These are phyloP conservation scores for Semicossyphus pulcher DNA, from an alignment of 2,113 vertebrate genomes.

Conservation along the genomic window DNA sequence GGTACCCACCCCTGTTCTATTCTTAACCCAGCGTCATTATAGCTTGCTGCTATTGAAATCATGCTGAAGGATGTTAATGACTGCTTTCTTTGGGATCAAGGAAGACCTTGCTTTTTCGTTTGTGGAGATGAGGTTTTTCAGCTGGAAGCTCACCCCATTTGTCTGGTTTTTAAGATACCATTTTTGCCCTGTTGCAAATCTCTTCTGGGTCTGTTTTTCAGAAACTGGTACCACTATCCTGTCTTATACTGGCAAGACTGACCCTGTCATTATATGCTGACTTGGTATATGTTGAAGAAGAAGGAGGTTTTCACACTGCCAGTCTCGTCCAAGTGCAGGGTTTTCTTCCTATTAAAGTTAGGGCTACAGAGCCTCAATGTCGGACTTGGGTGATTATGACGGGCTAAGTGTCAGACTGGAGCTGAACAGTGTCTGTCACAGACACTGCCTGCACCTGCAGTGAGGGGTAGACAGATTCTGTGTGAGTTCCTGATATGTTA, in stretches of 20 bases:
- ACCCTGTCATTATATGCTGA: not conserved
- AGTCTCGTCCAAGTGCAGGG: not conserved
- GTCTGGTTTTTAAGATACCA: not conserved
- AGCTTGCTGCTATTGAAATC: not conserved
- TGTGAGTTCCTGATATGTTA: not conserved
- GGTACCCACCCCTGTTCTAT: not conserved
- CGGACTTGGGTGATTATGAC: not conserved
- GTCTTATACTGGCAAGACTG: not conserved
- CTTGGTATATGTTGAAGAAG: not conserved
- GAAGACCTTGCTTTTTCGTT: not conserved
- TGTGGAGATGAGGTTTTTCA: too few relatives aligned
- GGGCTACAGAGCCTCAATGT: not conserved
- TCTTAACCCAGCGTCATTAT: not conserved
- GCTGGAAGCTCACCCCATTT: too few relatives aligned
- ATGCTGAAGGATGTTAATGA: not conserved
- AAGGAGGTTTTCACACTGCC: not conserved
- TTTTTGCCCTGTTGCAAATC: not conserved
- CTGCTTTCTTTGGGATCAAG: not conserved
- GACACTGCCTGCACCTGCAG: not conserved
- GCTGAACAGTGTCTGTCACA: not conserved
- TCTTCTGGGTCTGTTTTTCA: not conserved
- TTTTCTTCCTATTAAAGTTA: not conserved
- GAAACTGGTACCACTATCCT: not conserved
- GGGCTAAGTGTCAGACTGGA: conserved; percentile 2
- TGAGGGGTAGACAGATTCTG: not conserved